These are phyloP conservation scores for Mesocentrotus franciscanus DNA, from an alignment of 53 echinoderm and acorn worm species.

Conservation along the genomic window DNA sequence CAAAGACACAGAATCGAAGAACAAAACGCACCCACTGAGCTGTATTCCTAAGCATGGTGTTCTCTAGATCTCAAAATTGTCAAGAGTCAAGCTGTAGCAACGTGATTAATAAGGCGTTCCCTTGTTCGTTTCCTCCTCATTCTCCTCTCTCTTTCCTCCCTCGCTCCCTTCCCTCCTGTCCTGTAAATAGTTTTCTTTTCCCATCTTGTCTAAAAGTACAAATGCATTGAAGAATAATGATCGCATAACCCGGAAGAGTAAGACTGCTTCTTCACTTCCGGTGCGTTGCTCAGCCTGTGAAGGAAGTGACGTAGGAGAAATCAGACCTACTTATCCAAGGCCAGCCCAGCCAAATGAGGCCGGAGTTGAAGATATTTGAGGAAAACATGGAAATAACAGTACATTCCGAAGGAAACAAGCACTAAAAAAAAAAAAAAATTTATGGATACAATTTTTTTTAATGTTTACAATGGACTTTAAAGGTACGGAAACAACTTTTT, in stretches of 20 bases:
- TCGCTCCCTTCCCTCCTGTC: constrained; percentile 8
- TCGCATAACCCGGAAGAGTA: constrained; percentile 2
- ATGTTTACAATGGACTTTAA: neutral
- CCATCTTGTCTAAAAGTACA: neutral
- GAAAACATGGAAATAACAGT: constrained; percentile 11
- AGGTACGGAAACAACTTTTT: neutral
- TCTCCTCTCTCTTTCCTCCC: constrained; percentile 7
- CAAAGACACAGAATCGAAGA: neutral
- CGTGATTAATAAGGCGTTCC: constrained; percentile 25
- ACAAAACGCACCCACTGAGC: neutral
- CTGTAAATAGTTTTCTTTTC: neutral
- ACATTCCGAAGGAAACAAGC: neutral
- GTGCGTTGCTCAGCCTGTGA: neutral
- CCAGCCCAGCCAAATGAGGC: neutral
- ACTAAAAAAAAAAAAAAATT: neutral
- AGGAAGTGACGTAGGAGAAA: constrained; percentile 25
- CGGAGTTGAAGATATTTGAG: constrained; percentile 9
- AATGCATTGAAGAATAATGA: neutral
- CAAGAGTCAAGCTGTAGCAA: neutral
- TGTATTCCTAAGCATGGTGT: neutral
- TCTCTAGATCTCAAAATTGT: neutral
- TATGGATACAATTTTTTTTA: neutral
- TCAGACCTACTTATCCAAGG: constrained; percentile 45
- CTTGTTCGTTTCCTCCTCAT: constrained; percentile 8
- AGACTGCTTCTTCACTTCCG: constrained; percentile 25